Percentiles rank a stretch among this genome's conserved stretches.
Evolutionary conservation across 2,797 vertebrate species (phyloP).

Genomic region (Peromyscus nudipes): DNA sequence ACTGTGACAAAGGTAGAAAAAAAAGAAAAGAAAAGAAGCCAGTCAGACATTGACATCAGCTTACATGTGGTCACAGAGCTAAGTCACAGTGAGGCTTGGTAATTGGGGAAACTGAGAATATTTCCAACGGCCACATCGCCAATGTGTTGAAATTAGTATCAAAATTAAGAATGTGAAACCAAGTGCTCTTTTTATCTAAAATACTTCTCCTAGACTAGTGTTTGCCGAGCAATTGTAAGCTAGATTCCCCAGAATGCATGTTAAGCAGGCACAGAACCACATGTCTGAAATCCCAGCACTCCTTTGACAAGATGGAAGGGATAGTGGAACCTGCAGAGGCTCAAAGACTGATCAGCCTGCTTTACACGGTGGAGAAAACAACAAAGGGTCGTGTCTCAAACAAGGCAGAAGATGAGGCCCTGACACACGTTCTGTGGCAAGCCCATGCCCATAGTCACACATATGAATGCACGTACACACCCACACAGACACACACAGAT

Average conservation of each 20-base stretch:
- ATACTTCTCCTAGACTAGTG: background rate
- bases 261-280: background rate
- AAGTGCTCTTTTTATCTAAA: slow-evolving; percentile 2
- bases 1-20: background rate
- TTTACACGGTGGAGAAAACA: background rate
- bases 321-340: background rate
- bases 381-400: background rate
- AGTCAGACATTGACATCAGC: background rate
- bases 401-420: background rate
- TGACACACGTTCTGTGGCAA: background rate
- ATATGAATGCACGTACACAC: background rate
- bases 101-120: background rate
- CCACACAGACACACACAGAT: background rate
- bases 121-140: background rate
- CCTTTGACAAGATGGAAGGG: background rate
- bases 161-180: background rate
- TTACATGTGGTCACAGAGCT: background rate
- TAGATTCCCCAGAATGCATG: background rate
- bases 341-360: background rate
- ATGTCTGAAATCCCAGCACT: background rate
- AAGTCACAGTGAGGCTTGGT: background rate
- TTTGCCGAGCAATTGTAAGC: background rate
- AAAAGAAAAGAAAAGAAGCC: background rate
- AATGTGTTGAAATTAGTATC: background rate
- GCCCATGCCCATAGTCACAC: background rate